Evolutionary conservation across 2,113 vertebrate genomes (phyloP), one percentile per base, ranked within the genome.

Genomic region (Ia io): DNA sequence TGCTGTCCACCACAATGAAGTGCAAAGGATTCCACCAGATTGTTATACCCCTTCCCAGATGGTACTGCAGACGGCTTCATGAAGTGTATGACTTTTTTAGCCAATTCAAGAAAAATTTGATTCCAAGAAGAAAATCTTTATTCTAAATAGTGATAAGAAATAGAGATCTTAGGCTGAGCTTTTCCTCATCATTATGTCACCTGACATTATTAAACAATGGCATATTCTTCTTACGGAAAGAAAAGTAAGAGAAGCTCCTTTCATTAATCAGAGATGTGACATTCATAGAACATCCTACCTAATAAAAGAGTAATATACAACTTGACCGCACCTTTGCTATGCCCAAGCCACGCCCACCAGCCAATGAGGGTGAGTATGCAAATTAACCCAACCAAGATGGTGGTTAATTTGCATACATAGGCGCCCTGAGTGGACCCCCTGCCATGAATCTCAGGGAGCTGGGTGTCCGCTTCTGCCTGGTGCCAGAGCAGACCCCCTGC

Each of bases 81-180:
- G 94, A 97, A 98, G 95, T 96, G 90, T 97, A 97, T 95, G 97
- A 98, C 97, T 98, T 98, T 98, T 97, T 98, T 98, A 98, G 98
- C 97, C 98, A 98, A 98, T 97, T 98, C 97, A 98, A 96, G 97
- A 97, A 96, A 98, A 97, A 98, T 97, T 97, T 91, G 97, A 97
- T 98, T 98, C 96, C 96, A 98, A 98, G 97, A 95, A 98, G 95
- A 97, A 97, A 98, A 96, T 94, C 97, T 96, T 42, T 96, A 95
- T 98, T 98, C 97, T 98, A 96, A 98, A 91, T 96, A 91, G 28
- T 96, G 96, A 95, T 79, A 97, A 97, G 79, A 82, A 82, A 95
- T 90, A 47, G 61, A 78, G 89, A 90, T 76, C 78, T 97, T 96
- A 97, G 91, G 83, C 91, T 88, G 40, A 32, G 84, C 65, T 88